Evolutionary conservation across 1,140 invertebrate species (phyloP).

Genomic region (Aphelinus atriplicis): DNA sequence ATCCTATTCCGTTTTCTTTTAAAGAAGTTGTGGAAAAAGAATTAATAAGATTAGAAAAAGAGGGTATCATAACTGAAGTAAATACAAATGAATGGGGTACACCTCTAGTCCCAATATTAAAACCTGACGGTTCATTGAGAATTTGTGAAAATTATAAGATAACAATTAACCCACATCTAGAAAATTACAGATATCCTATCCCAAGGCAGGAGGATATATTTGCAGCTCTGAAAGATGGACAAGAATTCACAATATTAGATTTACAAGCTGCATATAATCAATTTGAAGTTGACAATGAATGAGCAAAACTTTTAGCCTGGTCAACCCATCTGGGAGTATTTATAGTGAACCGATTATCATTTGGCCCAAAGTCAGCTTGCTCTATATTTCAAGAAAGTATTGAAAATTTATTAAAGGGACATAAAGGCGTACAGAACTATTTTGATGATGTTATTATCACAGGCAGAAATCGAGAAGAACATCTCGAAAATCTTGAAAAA

Average conservation of each 20-base stretch:
- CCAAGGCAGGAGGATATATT: constrained; percentile 56
- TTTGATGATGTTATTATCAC: constrained; percentile 33
- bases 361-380: constrained; percentile 3
- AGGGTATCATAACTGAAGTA: background rate
- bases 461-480: constrained; percentile 14
- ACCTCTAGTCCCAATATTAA: constrained; percentile 13
- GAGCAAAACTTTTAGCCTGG: constrained; percentile 42
- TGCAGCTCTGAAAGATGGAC: constrained; percentile 45
- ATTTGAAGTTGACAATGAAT: constrained; percentile 43
- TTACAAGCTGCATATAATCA: constrained; percentile 29
- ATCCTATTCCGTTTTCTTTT: constrained; percentile 20
- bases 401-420: constrained; percentile 1
- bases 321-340: constrained; percentile 43
- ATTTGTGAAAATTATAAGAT: constrained; percentile 30
- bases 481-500: constrained; percentile 9
- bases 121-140: constrained; percentile 21
- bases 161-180: constrained; percentile 37
- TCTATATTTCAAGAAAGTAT: constrained; percentile 22
- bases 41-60: constrained; percentile 15
- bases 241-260: constrained; percentile 48
- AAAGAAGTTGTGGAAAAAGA: constrained; percentile 13
- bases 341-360: constrained; percentile 5
- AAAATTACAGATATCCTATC: constrained; percentile 51
- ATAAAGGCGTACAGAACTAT: constrained; percentile 5
- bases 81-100: constrained; percentile 30